These are phyloP conservation scores for Sciurus vulgaris DNA, from an alignment of 2,797 vertebrate genomes.

Conservation along the genomic window DNA sequence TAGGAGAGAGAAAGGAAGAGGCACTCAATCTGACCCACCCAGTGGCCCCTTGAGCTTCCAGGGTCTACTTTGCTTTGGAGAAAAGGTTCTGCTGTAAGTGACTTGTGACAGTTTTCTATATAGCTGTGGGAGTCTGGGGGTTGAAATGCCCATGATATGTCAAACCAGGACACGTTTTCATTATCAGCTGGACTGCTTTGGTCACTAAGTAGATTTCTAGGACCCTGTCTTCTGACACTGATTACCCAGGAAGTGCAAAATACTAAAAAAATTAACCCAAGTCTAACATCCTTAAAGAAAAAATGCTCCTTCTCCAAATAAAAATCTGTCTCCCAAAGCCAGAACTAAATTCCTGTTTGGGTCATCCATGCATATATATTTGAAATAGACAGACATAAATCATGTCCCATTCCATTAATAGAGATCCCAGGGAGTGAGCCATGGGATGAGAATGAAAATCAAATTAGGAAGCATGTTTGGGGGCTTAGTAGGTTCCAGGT, in stretches of 20 bases:
- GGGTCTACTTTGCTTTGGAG: neutral
- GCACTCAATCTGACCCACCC: neutral
- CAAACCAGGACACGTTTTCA: neutral
- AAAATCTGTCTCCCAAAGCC: conserved; percentile 29
- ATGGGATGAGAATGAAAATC: conserved; percentile 31
- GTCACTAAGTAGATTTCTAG: neutral
- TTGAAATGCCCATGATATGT: conserved; percentile 8
- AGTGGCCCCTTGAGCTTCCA: neutral
- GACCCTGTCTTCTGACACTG: neutral
- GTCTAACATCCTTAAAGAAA: conserved; percentile 21
- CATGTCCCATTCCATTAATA: neutral
- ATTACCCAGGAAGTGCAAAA: neutral
- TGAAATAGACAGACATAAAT: neutral
- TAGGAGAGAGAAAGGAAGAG: neutral
- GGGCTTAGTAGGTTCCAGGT: neutral
- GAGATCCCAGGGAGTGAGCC: neutral
- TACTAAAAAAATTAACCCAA: neutral
- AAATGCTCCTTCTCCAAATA: neutral
- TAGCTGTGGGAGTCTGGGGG: neutral
- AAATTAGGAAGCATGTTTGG: neutral
- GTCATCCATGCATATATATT: neutral
- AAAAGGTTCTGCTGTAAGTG: neutral
- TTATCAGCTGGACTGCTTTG: neutral
- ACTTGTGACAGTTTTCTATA: neutral
- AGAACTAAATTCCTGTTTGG: conserved; percentile 12